Evolutionary conservation across 2,888 invertebrate genomes (phyloP), one percentile per base, ranked within the genome.

Genomic region (Meteorus cinctellus): DNA sequence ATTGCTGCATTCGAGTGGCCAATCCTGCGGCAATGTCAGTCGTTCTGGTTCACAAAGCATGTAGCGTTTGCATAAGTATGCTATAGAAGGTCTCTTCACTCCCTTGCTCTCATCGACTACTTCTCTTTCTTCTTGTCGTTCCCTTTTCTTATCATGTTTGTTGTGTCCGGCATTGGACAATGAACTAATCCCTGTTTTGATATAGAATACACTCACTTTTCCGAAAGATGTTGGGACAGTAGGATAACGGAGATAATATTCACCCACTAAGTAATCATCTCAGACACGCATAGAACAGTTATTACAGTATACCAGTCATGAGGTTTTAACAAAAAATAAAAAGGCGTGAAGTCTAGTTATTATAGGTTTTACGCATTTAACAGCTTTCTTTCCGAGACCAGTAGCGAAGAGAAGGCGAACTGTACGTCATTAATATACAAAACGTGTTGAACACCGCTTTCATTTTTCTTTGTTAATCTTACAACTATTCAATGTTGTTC

Each of bases 11-110:
- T 51, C 34, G 34, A 59, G 69, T 69, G 55, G 34, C 69, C 59
- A 69, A 69, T 69, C 34, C 69, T 36, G 16, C 31, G 72, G 72
- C 76, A 76, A 76, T 76, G 72, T 67, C 76, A 76, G 60, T 48
- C 31, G 51, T 63, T 24, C 67, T 72, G 63, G 51, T 63, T 69
- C 69, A 70, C 63, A 76, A 48, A 75, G 4, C 27, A 70, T 19
- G 68, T 12, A 41, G 41, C 8, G 8, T 24, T 36, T 48, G 27
- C 19, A 27, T 10, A 51, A 5, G 34, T 34, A 34, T 34, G 0
- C 2, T n/a, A 48, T 16, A 36, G 29, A 27, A 2, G 12, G 34
- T 41, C n/a, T 27, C 48, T 67, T 67, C 29, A 31, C 29, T 31
- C 31, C 51, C 55, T 8, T 6, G 12, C 24, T 36, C 24, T 66